Evolutionary conservation across 2,888 invertebrate species (phyloP).

Genomic region (Cactoblastis cactorum): DNA sequence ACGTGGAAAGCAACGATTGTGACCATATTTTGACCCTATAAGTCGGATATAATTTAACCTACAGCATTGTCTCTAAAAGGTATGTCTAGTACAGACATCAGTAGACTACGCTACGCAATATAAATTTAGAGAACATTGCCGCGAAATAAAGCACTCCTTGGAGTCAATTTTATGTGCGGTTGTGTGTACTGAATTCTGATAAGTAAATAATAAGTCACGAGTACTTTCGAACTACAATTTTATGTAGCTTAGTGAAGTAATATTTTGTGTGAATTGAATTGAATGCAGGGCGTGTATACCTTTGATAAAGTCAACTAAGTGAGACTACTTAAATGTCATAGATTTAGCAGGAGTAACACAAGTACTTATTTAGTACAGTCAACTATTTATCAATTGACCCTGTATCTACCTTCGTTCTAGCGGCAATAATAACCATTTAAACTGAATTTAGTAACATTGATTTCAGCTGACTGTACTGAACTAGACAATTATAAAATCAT

Average conservation of each 20-base stretch:
- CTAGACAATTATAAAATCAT: too few species aligned
- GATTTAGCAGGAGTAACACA: too few species aligned
- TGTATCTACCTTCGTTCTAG: too few species aligned
- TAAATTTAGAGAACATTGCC: background rate
- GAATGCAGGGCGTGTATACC: background rate
- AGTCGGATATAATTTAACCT: slow-evolving; percentile 50
- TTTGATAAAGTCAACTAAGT: background rate
- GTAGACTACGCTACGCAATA: background rate
- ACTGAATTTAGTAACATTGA: too few species aligned
- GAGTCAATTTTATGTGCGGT: background rate
- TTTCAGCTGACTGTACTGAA: too few species aligned
- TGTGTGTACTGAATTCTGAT: slow-evolving; percentile 4
- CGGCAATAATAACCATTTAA: too few species aligned
- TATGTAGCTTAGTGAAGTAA: background rate
- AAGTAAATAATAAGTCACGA: slow-evolving; percentile 14
- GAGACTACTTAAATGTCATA: background rate
- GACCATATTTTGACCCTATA: slow-evolving; percentile 59
- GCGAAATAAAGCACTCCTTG: background rate
- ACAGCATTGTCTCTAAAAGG: slow-evolving; percentile 40
- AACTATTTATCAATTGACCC: too few species aligned
- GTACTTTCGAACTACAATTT: slow-evolving; percentile 1
- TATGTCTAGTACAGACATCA: slow-evolving; percentile 24
- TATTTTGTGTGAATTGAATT: background rate
- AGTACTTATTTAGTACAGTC: too few species aligned
- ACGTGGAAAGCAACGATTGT: slow-evolving; percentile 42